phyloP scores from a whole-genome alignment of 2,113 vertebrate genomes.

The Tychaedon coryphoeus region DNA sequence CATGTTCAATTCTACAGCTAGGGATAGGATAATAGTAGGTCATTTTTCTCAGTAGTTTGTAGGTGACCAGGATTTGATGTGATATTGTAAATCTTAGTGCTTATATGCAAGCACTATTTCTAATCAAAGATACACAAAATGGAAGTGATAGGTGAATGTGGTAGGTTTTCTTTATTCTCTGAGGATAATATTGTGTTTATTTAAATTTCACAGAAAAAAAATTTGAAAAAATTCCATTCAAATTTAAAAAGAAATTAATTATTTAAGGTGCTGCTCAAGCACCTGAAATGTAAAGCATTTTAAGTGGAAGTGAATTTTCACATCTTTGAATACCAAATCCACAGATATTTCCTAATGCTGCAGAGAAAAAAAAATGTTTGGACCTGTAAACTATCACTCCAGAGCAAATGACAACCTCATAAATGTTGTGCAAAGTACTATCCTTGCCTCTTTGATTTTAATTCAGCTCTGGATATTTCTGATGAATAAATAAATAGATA shows the following conservation, averaged over 20 bases:
- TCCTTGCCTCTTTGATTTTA: not conserved
- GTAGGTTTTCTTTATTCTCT: not conserved
- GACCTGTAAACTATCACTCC: not conserved
- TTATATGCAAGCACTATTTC: not conserved
- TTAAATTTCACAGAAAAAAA: not conserved
- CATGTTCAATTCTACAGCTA: not conserved
- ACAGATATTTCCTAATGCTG: not conserved
- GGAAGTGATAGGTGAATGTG: not conserved
- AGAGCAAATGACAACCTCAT: not conserved
- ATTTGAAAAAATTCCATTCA: not conserved
- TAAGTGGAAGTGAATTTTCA: not conserved
- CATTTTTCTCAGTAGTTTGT: not conserved
- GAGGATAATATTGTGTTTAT: not conserved
- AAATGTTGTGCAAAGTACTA: not conserved
- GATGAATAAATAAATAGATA: not conserved
- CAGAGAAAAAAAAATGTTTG: not conserved
- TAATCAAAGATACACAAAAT: not conserved
- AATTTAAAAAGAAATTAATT: not conserved
- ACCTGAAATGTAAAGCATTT: not conserved
- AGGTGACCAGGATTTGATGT: not conserved
- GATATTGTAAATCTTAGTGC: not conserved
- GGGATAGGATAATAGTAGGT: not conserved
- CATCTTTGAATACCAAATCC: not conserved
- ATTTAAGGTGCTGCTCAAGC: not conserved
- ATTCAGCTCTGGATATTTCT: not conserved